Evolutionary conservation across 2,888 invertebrate species (phyloP), one percentile per base, ranked within the genome.

Genomic region (Sarcophaga carnaria): DNA sequence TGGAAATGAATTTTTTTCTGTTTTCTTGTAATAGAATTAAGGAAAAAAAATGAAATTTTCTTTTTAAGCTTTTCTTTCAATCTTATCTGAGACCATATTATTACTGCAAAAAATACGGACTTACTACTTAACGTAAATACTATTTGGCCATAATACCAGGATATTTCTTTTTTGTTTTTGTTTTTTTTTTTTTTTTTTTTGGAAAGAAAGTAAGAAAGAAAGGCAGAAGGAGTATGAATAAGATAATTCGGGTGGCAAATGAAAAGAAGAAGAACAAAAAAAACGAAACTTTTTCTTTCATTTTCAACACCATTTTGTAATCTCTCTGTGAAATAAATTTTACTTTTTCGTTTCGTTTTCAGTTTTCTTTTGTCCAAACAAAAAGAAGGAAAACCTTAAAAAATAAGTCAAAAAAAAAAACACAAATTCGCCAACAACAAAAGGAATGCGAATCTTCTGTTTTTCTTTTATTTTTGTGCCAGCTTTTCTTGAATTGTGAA

Each of bases 41-140:
- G 45, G 66, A n/a, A 27, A 12, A 22, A 64, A 71, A 70, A 54
- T 6, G 22, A 63, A 62, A 63, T 70, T 83, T 70, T 85, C 63
- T 62, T 76, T 63, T 22, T 80, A 76, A 85, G 80, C 86, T 72
- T 82, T 54, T 60, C 67, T 69, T 77, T 78, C 54, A 54, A 54
- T 54, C 54, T 54, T 54, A 54, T 54, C 54, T 83, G 64, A 59
- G 81, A 54, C 63, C 72, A 81, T 87, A 54, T 54, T 54, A 54
- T 54, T 14, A 54, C 54, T 54, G 17, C 54, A 54, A 54, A 84
- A 84, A 84, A 84, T 79, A 22, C 75, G 62, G 81, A 72, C 76
- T 82, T 87, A 82, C 79, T 81, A 84, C 75, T 87, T 84, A 87
- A 84, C 79, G 81, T 87, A 87, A 87, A 87, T 84, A 87, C 79